Base-by-base conservation (phyloP, 2,797 vertebrate species). In the Hapalemur alaotrensis region DNA sequence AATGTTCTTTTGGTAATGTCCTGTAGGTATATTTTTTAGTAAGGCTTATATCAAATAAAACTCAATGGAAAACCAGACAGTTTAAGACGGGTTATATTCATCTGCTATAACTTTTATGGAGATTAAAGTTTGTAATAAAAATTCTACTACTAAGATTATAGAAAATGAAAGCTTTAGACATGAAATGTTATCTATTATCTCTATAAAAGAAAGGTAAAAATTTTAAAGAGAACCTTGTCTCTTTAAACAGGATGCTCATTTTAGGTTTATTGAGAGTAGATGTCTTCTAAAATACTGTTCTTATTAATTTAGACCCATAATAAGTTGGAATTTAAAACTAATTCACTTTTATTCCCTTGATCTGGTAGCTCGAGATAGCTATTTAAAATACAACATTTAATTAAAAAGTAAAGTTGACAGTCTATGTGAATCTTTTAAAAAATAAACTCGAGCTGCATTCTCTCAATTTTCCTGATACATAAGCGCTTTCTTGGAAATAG, bases 341-440 rank as follows among this genome's bases (percentile, higher is more conserved):
- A 89, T 73, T 94, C 52, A 72, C 12, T 91, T 84, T 86, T 76
- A 95, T 65, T 96, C 7, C 15, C 30, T 81, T 94, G 22, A 63
- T 82, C 23, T 0, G 0, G 70, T 76, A 93, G 65, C 32, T 96
- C 20, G 95, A 92, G 75, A 81, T 57, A 79, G 46, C 17, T 65
- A 84, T 79, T 95, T 73, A 92, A 97, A 93, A 93, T 61, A 14
- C 13, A 67, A 46, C 54, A 93, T 93, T 92, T 91, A 91, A 88
- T 92, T 38, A 46, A 97, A 95, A 88, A 70, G 80, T 18, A 83
- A 90, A 93, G 79, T 65, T 5, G 18, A 86, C 7, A 59, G 50
- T 50, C 59, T 94, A 32, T 17, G 59, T 23, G 52, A 96, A 41
- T 78, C 50, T 78, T 95, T 96, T 46, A 3, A 89, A 82, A 89